Conservation (phyloP, 2,888 invertebrate genomes). For the Harpalus rufipes region DNA sequence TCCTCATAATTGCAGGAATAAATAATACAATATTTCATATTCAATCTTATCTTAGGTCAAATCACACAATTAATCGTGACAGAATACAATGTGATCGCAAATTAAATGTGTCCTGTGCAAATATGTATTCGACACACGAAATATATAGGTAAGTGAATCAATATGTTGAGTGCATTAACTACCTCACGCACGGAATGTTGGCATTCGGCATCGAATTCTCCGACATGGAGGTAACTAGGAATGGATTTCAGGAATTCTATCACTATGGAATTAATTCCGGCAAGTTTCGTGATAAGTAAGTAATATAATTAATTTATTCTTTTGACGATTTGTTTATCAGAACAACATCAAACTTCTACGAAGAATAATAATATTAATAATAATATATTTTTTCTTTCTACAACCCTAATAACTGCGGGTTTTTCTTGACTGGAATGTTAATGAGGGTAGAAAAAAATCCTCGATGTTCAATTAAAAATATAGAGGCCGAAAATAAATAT, state of each 20-base stretch:
- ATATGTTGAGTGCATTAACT: slow-evolving; percentile 23
- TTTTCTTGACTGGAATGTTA: too few species aligned
- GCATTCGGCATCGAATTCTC: slow-evolving; percentile 13
- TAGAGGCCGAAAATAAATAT: too few species aligned
- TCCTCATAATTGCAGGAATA: background rate
- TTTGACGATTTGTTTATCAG: background rate
- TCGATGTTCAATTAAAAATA: too few species aligned
- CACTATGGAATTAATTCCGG: background rate
- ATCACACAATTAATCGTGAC: background rate
- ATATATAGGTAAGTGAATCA: slow-evolving; percentile 25
- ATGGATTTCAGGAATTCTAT: background rate
- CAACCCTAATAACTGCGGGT: too few species aligned
- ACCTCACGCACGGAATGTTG: slow-evolving; percentile 7
- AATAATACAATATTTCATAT: background rate
- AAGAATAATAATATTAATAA: background rate
- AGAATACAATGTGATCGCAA: background rate
- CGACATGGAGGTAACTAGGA: background rate
- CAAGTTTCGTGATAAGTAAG: background rate
- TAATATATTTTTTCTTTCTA: too few species aligned
- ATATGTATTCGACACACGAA: slow-evolving; percentile 39
- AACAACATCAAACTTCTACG: background rate
- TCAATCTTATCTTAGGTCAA: background rate
- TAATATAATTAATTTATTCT: background rate
- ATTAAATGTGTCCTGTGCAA: slow-evolving; percentile 31
- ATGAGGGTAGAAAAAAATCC: too few species aligned